These are phyloP conservation scores for Myotis daubentonii DNA, from an alignment of 2,797 vertebrate species.

Conservation along the genomic window DNA sequence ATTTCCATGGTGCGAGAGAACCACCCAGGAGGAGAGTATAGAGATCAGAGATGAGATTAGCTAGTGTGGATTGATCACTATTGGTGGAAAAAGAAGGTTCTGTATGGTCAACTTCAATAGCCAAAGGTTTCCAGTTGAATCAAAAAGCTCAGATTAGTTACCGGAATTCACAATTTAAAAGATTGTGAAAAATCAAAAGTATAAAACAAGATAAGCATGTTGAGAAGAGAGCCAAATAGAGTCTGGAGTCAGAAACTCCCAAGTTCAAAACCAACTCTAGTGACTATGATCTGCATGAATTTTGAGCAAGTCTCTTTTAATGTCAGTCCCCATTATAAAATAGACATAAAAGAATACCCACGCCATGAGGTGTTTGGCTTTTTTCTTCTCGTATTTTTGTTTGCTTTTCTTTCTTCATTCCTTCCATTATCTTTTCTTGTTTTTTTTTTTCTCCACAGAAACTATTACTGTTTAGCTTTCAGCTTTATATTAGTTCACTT, in stretches of 20 bases:
- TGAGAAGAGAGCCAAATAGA: not conserved
- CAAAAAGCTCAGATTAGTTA: not conserved
- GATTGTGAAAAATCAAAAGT: not conserved
- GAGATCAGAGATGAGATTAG: not conserved
- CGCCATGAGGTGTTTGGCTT: not conserved
- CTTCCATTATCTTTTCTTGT: not conserved
- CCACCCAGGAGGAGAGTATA: not conserved
- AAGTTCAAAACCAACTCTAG: not conserved
- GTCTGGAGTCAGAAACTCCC: not conserved
- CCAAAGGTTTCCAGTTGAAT: not conserved
- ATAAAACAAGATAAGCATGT: not conserved
- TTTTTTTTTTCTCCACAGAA: not conserved
- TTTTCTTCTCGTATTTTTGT: not conserved
- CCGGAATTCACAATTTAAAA: not conserved
- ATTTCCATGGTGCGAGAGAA: not conserved
- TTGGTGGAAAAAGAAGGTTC: not conserved
- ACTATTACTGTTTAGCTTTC: not conserved
- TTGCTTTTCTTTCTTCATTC: not conserved
- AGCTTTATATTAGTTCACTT: not conserved
- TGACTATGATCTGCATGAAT: not conserved
- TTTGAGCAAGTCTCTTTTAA: not conserved
- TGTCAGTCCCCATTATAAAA: not conserved
- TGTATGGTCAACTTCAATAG: not conserved
- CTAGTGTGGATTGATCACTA: not conserved
- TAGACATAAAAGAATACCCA: not conserved